Evolutionary conservation across 2,888 invertebrate species (phyloP), one percentile per base, ranked within the genome.

Genomic region (Pyrochroa serraticornis): DNA sequence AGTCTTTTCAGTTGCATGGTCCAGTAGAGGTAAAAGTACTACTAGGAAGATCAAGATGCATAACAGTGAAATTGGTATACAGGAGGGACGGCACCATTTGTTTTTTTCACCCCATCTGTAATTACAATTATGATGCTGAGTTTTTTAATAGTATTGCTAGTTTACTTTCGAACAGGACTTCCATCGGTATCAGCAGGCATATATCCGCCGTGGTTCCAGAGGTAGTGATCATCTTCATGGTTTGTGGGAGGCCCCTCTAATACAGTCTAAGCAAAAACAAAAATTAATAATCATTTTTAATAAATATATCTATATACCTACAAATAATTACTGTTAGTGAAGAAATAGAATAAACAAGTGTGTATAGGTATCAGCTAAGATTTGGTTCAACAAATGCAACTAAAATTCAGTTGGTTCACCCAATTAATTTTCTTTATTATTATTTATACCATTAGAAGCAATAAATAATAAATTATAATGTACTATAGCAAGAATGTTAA

Each of bases 1-100:
- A 30, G 76, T 75, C 63, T 82, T 82, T 45, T 85, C 83, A 59
- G 86, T 84, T 0, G 87, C 85, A 70, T 90, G 89, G 72, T 91
- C 90, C 55, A 92, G 78, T 65, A 91, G 77, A 0, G 91, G 91
- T 51, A 92, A 84, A 67, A 91, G 77, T 59, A 92, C 91, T 46
- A 93, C 90, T 62, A 92, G 82, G 61, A 92, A 87, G 70, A 92
- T 91, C 71, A 93, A 79, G 46, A 91, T 81, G 67, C 92, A 84
- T 60, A 93, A 90, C 73, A 92, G 85, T 22, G 90, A 87, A 59
- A 92, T 91, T 5, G 92, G 92, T 69, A 93, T 90, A 77, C 92
- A 93, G 6, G 93, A 92, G 6, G 92, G 92, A 61, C 88, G 84
- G 79, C 89, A 91, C 90, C 90, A 90, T 58, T 80, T 81, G 71